Evolutionary conservation across 2,888 invertebrate species (phyloP), one percentile per base, ranked within the genome.

Genomic region (Noctua pronuba): DNA sequence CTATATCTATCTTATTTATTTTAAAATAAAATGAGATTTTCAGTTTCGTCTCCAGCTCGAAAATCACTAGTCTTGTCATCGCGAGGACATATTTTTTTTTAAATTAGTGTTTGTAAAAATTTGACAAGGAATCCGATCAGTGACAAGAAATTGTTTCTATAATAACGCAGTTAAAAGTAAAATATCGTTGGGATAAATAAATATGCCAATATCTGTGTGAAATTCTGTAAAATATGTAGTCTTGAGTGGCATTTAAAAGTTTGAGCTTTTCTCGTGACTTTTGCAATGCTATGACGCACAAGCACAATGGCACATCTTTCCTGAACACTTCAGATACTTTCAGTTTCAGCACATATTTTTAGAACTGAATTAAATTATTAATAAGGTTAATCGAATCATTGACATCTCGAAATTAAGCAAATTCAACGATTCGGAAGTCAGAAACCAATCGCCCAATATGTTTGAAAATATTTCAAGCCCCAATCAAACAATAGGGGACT

Each of bases 1-100:
- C 92, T 94, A 94, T 88, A 84, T 77, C 90, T 84, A 88, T 72
- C 86, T 78, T 86, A 90, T 66, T 65, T 80, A 78, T 66, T 84
- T 79, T 73, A 87, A 80, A 88, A 81, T 83, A 88, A 88, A 75
- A 82, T 88, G 90, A 90, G 88, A 88, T 90, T 87, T 83, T 76
- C 68, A 69, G 84, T 84, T 80, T 85, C 70, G 75, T 86, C 86
- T 88, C 77, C 74, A 69, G 78, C 79, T 86, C 83, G 84, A 89
- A 86, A 88, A 86, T 67, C 77, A 52, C 35, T 82, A 72, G 73
- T 85, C 75, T 86, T 83, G 75, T 81, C 64, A 76, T 79, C 66
- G 79, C 75, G 75, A 84, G 73, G 79, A 84, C 65, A 68, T 79
- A 38, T 64, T 74, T 70, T 41, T 38, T 41, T 46, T 60, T 60